These are phyloP conservation scores for Aphelocoma coerulescens DNA, from an alignment of 2,113 vertebrate genomes.

Conservation along the genomic window DNA sequence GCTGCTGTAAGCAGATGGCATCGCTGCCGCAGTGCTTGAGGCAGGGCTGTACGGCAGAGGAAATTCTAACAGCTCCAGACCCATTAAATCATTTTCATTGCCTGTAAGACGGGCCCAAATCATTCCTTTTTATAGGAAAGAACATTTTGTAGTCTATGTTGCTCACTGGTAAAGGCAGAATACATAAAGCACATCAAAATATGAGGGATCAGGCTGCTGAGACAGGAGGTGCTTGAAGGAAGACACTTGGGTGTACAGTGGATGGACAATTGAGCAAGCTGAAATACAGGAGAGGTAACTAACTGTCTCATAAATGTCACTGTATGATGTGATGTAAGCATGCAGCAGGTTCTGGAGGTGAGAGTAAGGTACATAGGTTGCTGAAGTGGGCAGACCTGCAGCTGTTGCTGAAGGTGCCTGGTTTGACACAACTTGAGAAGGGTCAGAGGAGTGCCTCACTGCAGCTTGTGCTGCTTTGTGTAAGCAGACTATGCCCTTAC, in stretches of 20 bases:
- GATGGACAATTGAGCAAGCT: not conserved
- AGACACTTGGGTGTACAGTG: not conserved
- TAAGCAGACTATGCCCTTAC: not conserved
- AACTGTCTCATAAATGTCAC: not conserved
- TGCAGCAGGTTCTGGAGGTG: not conserved
- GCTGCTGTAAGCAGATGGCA: not conserved
- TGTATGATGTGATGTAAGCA: not conserved
- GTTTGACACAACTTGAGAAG: not conserved
- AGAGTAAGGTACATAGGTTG: not conserved
- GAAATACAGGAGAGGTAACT: not conserved
- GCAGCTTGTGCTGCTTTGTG: not conserved
- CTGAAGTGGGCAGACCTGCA: not conserved
- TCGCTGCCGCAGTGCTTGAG: accelerated
- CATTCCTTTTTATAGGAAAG: not conserved
- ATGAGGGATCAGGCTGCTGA: not conserved
- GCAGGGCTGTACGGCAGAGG: not conserved
- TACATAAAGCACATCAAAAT: not conserved
- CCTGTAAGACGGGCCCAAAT: not conserved
- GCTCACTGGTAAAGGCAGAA: not conserved
- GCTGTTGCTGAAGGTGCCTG: not conserved
- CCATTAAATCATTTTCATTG: not conserved
- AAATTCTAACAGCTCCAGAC: not conserved
- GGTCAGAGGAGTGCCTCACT: not conserved
- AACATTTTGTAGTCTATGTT: not conserved
- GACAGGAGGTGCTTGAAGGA: not conserved